Base-by-base conservation (phyloP, 2,113 vertebrate species). In the Leptosomus discolor region DNA sequence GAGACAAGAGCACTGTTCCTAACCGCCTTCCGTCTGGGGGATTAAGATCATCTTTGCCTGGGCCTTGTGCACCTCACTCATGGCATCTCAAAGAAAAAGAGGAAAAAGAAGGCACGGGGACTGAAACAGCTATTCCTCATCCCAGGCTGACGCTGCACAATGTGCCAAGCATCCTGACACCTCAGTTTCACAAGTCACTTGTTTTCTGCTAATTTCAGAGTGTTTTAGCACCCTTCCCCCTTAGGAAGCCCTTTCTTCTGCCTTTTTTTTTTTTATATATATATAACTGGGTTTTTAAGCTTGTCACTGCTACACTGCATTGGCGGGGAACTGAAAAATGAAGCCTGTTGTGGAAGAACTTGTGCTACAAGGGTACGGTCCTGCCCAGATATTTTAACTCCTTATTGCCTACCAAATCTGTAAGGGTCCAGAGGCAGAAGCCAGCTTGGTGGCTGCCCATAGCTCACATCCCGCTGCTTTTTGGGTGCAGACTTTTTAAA, bases 281-380 rank as follows among this genome's bases (percentile, higher is more conserved):
- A 8, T 41, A 21, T 26, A 41, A 30, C n/a, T 12, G 5, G 0
- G 8, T 51, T 51, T 46, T 67, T 4, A 16, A 56, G 30, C 19
- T 36, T 27, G 22, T 12, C 21, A 51, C 32, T 36, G 8, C 41
- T 11, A 30, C 3, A 20, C 13, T 41, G 12, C 21, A 8, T 6
- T 43, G 37, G 16, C 39, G 23, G 5, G 85, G 58, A 85, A 65
- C 51, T 56, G 29, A 50, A 80, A 71, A 65, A 53, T 10, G 2
- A 69, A 53, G 37, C 0, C 0, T 37, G 18, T 21, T 46, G 46
- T 41, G n/a, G 58, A 85, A 69, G 39, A 81, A 37, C 23, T 12
- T 34, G 26, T 46, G 48, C 0, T 1, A 15, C 36, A 85, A 20
- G 45, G 24, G 11, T 27, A 23, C 6, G 26, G 60, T 73, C 53